Conservation (phyloP, 2,888 invertebrate genomes). For the Alentia gelatinosa region DNA sequence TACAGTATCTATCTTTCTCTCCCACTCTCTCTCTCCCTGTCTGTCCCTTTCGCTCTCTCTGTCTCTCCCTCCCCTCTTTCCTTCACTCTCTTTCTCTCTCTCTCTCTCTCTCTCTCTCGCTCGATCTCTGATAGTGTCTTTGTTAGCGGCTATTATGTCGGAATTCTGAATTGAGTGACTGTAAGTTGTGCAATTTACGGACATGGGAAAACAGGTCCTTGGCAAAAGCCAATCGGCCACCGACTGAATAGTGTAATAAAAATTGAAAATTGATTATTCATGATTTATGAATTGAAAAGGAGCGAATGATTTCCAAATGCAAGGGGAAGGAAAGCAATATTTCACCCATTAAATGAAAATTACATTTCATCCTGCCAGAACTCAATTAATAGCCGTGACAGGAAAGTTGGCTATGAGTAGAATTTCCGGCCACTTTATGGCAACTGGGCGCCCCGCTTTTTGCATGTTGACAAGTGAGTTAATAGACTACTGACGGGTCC, state of each 20-base stretch:
- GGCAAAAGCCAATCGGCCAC: neutral
- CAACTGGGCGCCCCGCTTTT: neutral
- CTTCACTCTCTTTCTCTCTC: no score
- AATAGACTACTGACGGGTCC: no score
- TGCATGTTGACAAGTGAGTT: neutral
- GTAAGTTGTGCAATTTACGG: neutral
- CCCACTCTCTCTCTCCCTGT: no score
- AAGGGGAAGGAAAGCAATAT: neutral
- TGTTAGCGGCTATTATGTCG: neutral
- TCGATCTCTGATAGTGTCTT: neutral
- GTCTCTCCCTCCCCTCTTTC: no score
- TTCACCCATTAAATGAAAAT: constrained; percentile 11
- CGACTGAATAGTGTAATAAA: neutral
- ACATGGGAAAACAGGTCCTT: neutral
- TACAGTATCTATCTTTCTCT: no score
- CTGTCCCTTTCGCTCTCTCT: no score
- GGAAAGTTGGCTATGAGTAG: neutral
- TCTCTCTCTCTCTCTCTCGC: no score
- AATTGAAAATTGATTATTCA: neutral
- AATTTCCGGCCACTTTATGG: neutral
- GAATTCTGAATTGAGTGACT: neutral
- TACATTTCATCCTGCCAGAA: neutral
- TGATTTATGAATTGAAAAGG: neutral
- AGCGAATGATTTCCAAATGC: neutral
- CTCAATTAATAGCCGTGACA: neutral